These are phyloP conservation scores for Incurvaria masculella DNA, from an alignment of 2,888 invertebrate species.

Conservation along the genomic window DNA sequence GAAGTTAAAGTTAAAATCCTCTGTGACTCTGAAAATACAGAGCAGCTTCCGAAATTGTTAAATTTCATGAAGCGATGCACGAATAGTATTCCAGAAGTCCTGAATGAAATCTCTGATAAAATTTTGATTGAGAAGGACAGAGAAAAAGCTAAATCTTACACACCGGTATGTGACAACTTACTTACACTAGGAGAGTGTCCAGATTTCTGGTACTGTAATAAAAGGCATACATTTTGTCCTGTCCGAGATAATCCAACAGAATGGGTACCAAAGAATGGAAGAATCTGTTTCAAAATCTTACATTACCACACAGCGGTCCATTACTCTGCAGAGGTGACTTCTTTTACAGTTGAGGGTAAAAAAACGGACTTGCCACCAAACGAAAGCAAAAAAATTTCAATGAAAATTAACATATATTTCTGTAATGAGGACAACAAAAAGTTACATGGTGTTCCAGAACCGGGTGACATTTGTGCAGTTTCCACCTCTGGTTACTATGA, in stretches of 20 bases:
- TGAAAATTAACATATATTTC: conserved; percentile 39
- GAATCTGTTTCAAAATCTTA: conserved; percentile 55
- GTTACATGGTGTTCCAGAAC: conserved; percentile 35
- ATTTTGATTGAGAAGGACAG: conserved; percentile 38
- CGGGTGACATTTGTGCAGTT: conserved; percentile 59
- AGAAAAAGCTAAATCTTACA: conserved; percentile 32
- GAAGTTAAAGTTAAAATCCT: conserved; percentile 50
- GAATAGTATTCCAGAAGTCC: conserved; percentile 29
- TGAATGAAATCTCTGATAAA: conserved; percentile 29
- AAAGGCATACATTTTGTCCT: conserved; percentile 60
- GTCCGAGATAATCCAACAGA: conserved; percentile 49
- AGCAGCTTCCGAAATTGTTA: conserved; percentile 60
- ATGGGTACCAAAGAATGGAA: conserved; percentile 51
- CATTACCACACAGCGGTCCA: conserved; percentile 58
- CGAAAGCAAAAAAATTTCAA: conserved; percentile 24
- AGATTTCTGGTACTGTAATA: conserved; percentile 50
- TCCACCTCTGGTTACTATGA: conserved; percentile 44
- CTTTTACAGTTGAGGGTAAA: conserved; percentile 21
- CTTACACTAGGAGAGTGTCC: conserved; percentile 65
- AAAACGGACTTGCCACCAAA: background rate
- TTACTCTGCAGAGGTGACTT: conserved; percentile 55
- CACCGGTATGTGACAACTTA: conserved; percentile 58
- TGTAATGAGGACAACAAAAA: conserved; percentile 32
- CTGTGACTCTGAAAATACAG: conserved; percentile 55
- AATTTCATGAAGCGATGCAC: conserved; percentile 54